Evolutionary conservation across 2,888 invertebrate species (phyloP).

Genomic region (Penaeus monodon): DNA sequence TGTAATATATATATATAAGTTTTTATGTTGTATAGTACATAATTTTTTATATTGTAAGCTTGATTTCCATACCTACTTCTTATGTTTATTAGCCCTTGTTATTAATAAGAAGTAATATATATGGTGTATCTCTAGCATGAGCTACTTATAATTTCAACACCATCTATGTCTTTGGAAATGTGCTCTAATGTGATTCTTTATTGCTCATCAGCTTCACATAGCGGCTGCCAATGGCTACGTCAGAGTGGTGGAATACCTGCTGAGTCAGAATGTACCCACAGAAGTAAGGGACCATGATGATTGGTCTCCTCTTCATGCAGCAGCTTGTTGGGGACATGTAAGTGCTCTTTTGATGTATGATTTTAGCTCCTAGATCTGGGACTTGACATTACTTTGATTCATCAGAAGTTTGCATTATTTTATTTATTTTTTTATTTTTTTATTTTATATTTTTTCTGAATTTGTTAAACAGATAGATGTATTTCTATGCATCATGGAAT

Average conservation of each 20-base stretch:
- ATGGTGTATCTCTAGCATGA: no score
- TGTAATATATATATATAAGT: constrained; percentile 23
- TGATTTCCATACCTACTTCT: no score
- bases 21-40: not conserved
- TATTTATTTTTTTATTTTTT: no score
- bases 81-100: no score
- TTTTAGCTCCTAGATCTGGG: constrained; percentile 37
- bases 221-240: constrained; percentile 97
- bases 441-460: no score
- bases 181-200: not conserved
- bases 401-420: no score
- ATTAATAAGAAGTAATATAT: no score
- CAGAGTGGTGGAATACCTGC: constrained; percentile 91
- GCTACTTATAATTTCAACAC: no score
- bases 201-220: constrained; percentile 85
- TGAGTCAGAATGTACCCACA: constrained; percentile 92
- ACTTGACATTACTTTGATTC: not conserved
- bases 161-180: not conserved
- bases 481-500: no score
- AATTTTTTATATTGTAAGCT: no score
- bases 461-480: no score
- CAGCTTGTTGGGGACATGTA: constrained; percentile 99
- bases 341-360: constrained; percentile 78
- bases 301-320: constrained; percentile 98
- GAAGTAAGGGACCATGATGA: constrained; percentile 93